Base-by-base conservation (phyloP, 2,797 vertebrate genomes). In the Cyclopterus lumpus region DNA sequence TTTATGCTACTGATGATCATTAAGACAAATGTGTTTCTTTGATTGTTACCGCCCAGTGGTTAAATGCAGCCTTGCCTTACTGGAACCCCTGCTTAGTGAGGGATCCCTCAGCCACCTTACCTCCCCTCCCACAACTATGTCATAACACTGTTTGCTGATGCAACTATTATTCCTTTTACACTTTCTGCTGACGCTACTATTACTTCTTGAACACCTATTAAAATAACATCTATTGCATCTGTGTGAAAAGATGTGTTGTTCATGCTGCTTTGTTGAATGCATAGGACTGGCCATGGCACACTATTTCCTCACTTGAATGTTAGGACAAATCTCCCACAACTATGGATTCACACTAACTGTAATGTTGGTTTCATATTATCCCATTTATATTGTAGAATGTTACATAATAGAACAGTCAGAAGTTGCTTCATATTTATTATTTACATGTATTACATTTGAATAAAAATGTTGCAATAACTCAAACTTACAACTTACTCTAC, bases 141-240 rank as follows among this genome's bases (percentile, higher is more conserved):
- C 94, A 95, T 95, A 92, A 95, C 95, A 96, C 94, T 95, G 95
- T 95, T 94, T 93, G 94, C 92, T 93, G 93, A 94, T 93, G 91
- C 93, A 94, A 94, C 88, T 94, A 92, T 93, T 95, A 93, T 92
- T 94, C 93, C 93, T 90, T 92, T 94, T 93, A 94, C 94, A 95
- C 91, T 95, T 93, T 94, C 92, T 92, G 94, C 93, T 95, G 92
- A 93, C 89, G 86, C 92, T 93, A 94, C 89, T 94, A 92, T 94
- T 94, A 93, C 93, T 94, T 94, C 91, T 94, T 93, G 84, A 94
- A 94, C 92, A 95, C 93, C 90, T 94, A 96, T 94, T 96, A 96
- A 96, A 95, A 94, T 94, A 92, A 93, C 91, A 91, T 93, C 92
- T 94, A 91, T 93, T 93, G 65, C 57, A 53, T 67, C 30, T 81